Base-by-base conservation (phyloP, 2,797 vertebrate species). In the Takifugu ocellatus region DNA sequence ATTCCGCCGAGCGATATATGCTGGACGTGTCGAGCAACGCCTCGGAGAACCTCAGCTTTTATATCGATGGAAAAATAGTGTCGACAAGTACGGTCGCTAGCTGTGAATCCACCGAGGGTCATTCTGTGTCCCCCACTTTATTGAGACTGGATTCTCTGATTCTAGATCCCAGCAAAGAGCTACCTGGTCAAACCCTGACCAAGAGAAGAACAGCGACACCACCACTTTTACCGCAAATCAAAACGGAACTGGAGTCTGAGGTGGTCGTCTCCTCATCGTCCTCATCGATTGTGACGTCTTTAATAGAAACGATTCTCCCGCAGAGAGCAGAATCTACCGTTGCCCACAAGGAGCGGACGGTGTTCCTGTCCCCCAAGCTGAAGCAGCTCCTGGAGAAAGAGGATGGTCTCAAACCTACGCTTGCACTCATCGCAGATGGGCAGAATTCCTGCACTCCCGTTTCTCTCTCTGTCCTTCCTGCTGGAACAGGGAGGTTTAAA, bases 41-140 rank as follows among this genome's bases (percentile, higher is more conserved):
- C 75, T 96, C 96, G 3, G 95, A 99, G 81, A 99, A 98, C 72
- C 89, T 99, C 60, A 96, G 95, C 80, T 94, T 96, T 81, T 98
- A 96, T 62, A 95, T 98, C 12, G 96, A 98, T 74, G 96, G 96
- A 33, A 98, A 95, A 79, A 94, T 99, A 52, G 93, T 95, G 49
- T 95, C 95, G 43, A 94, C 92, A 72, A 96, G 83, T 78, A 93
- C 89, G 69, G 90, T 94, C 53, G 94, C 93, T 79, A 93, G 91
- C 75, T 97, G 93, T 72, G 95, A 98, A 1, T 86, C 93, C 54
- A 89, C 95, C 46, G 95, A 99, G 60, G 88, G 93, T 78, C 93
- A 93, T 58, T 86, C 94, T 25, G 87, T 79, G 50, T 88, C 93
- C 15, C 88, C 94, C 0, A 85, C 94, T 44, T 74, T 95, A 55